Evolutionary conservation across 2,797 vertebrate genomes (phyloP), one percentile per base, ranked within the genome.

Genomic region (Phylloscopus collybita): DNA sequence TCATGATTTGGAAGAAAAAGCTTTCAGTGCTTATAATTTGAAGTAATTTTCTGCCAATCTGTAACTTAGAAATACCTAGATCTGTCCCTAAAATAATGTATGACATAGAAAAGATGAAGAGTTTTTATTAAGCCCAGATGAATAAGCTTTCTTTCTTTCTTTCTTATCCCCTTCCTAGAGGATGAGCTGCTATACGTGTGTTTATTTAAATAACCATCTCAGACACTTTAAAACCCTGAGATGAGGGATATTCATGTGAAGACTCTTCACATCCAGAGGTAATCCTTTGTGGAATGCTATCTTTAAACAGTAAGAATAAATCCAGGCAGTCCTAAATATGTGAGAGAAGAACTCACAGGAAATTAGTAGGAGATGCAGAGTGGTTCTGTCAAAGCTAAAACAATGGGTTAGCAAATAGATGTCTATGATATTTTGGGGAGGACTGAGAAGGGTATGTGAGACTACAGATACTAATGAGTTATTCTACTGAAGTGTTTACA

Each of bases 141-240:
- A 94, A 27, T 70, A 54, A 94, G 21, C 20, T 90, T 84, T 1
- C 29, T 56, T 72, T 57, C 30, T 67, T 88, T 76, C 38, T 38
- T 60, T 36, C 34, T 93, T 85, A 59, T 56, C 42, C 11, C 4
- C 13, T 80, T 92, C 75, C 27, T 45, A 72, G 26, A 79, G 20
- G 65, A 90, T 73, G 34, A 94, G 34, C 49, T 90, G 16, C 73
- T 90, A 60, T 34, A 27, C 3, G 5, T 67, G 13, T 79, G 36
- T 75, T 92, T 86, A 86, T 92, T 95, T 86, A 90, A 93, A 91
- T 80, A 90, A 88, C 56, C 16, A 50, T 59, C 12, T 71, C 34
- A 78, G 85, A 93, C 40, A 27, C 22, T 88, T 96, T 78, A 87
- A 95, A 94, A 79, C 16, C 23, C 29, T 44, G 73, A 88, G 61